A percentile compares a stretch with the other conserved stretches of the same genome.
These are phyloP conservation scores for Mirounga angustirostris DNA, from an alignment of 2,113 vertebrate species.

Conservation along the genomic window DNA sequence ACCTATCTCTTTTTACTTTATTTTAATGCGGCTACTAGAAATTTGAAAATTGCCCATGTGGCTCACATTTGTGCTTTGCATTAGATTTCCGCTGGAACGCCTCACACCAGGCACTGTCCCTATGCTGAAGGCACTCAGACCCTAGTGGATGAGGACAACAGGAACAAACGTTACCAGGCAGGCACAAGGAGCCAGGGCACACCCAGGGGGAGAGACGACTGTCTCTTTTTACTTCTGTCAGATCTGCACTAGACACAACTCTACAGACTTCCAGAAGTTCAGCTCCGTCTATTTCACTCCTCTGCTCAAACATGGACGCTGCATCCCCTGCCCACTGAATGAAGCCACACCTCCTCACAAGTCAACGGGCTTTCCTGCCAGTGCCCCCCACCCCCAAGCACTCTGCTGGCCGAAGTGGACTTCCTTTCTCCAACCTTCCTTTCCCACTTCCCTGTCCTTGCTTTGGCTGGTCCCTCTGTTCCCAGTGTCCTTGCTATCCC, in stretches of 20 bases:
- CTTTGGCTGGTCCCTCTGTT: background rate
- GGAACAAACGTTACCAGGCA: background rate
- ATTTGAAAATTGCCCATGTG: background rate
- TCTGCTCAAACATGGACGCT: background rate
- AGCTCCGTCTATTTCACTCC: background rate
- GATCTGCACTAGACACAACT: background rate
- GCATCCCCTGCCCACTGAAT: background rate
- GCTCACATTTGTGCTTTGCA: background rate
- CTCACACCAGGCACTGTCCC: background rate
- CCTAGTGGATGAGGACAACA: background rate
- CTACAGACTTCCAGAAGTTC: background rate
- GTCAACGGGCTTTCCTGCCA: background rate
- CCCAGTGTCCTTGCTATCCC: background rate
- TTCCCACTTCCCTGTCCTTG: background rate
- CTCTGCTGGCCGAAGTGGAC: background rate
- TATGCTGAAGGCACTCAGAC: background rate
- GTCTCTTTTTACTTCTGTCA: background rate
- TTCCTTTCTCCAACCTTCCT: background rate
- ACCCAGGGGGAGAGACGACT: background rate
- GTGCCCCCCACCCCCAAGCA: background rate
- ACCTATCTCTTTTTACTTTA: background rate
- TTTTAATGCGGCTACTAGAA: background rate
- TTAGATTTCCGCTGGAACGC: background rate
- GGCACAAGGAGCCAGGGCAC: background rate
- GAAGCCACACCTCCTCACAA: background rate